These are phyloP conservation scores for Tichodroma muraria DNA, from an alignment of 2,113 vertebrate genomes.

Conservation along the genomic window DNA sequence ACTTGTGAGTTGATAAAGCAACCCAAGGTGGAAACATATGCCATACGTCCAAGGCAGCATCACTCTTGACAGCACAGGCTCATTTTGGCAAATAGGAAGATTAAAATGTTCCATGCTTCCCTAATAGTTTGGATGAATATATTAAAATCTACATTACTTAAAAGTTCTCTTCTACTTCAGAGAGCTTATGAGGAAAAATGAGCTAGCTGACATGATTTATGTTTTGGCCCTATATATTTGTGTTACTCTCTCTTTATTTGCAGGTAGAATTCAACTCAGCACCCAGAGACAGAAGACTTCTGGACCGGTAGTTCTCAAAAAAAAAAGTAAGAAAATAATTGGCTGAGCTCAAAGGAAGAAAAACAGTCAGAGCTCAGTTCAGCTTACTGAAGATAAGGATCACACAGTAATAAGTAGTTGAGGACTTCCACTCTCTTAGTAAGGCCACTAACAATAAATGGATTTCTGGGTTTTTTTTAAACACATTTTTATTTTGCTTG, in stretches of 20 bases:
- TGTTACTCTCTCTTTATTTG: not conserved
- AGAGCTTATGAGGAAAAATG: not conserved
- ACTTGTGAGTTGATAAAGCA: not conserved
- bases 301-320: not conserved
- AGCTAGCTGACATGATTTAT: not conserved
- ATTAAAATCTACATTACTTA: not conserved
- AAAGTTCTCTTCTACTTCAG: not conserved
- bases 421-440: not conserved
- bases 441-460: not conserved
- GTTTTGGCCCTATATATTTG: not conserved
- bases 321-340: not conserved
- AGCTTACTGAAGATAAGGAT: not conserved
- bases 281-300: not conserved
- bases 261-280: not conserved
- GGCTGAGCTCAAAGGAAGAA: not conserved
- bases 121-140: not conserved
- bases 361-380: not conserved
- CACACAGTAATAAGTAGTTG: not conserved
- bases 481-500: not conserved
- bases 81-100: not conserved
- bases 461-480: not conserved
- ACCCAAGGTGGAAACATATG: not conserved
- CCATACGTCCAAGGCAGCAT: not conserved
- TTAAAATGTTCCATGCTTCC: not conserved
- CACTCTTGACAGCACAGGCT: not conserved